A percentile compares a stretch with the other conserved stretches of the same genome.
Evolutionary conservation across 2,797 vertebrate species (phyloP).

Genomic region (Diplodus sargus): DNA sequence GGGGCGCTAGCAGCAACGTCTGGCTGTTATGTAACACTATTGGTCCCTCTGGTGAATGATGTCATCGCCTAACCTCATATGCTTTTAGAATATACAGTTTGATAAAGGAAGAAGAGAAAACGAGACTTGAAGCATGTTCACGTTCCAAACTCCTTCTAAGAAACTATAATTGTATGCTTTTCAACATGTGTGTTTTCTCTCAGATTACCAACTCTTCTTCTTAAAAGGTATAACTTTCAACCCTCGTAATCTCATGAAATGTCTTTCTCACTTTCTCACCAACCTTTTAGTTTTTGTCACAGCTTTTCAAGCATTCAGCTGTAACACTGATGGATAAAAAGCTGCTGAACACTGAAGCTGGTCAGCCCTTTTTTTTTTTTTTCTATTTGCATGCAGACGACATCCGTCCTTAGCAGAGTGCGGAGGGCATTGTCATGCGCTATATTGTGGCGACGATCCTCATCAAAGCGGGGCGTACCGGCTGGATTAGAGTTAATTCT

Average conservation of each 20-base stretch:
- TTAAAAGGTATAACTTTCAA: slow-evolving; percentile 4
- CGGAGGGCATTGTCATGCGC: slow-evolving; percentile 33
- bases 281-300: slow-evolving; percentile 3
- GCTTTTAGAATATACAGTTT: slow-evolving; percentile 56
- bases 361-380: slow-evolving; percentile 24
- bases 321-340: slow-evolving; percentile 24
- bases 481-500: slow-evolving; percentile 45
- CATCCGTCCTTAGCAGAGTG: slow-evolving; percentile 23
- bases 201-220: neutral
- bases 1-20: slow-evolving; percentile 50
- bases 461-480: slow-evolving; percentile 29
- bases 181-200: neutral
- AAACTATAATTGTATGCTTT: neutral
- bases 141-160: neutral
- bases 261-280: slow-evolving; percentile 14
- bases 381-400: slow-evolving; percentile 40
- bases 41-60: slow-evolving; percentile 68
- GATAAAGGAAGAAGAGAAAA: slow-evolving; percentile 22
- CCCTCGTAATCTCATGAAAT: neutral
- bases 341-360: slow-evolving; percentile 34
- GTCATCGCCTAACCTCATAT: slow-evolving; percentile 59
- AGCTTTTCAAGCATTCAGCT: slow-evolving; percentile 42
- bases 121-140: neutral
- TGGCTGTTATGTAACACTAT: slow-evolving; percentile 68
- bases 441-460: slow-evolving; percentile 22